These are phyloP conservation scores for Pelodiscus sinensis DNA, from an alignment of 2,113 vertebrate genomes.

Conservation along the genomic window DNA sequence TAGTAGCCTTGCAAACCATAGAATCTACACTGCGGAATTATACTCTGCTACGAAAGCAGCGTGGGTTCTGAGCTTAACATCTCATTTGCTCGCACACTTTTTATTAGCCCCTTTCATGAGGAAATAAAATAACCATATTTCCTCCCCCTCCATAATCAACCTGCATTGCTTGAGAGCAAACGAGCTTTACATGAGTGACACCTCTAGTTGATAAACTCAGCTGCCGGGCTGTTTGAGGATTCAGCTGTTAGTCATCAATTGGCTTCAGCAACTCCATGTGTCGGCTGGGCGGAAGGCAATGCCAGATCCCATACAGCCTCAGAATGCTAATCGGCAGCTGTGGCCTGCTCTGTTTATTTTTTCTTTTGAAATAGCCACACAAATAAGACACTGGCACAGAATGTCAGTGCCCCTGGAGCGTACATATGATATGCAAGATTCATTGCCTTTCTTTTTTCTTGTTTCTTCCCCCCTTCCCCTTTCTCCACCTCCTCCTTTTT, in stretches of 20 bases:
- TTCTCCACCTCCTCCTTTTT: not conserved
- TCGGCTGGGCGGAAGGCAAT: not conserved
- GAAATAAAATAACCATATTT: not conserved
- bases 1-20: constrained; percentile 25
- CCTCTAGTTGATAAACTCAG: not conserved
- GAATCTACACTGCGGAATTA: not conserved
- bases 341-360: constrained; percentile 39
- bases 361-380: constrained; percentile 20
- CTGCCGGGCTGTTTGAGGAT: not conserved
- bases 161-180: not conserved
- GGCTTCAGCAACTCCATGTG: not conserved
- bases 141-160: not conserved
- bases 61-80: not conserved
- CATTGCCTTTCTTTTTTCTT: not conserved
- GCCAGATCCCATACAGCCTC: not conserved
- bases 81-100: not conserved
- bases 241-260: not conserved
- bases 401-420: not conserved
- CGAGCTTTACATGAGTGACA: fast-evolving
- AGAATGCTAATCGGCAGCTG: constrained; percentile 43
- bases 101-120: fast-evolving
- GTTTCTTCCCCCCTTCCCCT: not conserved
- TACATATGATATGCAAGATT: not conserved
- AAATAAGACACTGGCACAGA: constrained; percentile 32
- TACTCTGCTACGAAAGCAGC: not conserved